These are phyloP conservation scores for Desoria tigrina DNA, from an alignment of 2,888 invertebrate genomes.

Conservation along the genomic window DNA sequence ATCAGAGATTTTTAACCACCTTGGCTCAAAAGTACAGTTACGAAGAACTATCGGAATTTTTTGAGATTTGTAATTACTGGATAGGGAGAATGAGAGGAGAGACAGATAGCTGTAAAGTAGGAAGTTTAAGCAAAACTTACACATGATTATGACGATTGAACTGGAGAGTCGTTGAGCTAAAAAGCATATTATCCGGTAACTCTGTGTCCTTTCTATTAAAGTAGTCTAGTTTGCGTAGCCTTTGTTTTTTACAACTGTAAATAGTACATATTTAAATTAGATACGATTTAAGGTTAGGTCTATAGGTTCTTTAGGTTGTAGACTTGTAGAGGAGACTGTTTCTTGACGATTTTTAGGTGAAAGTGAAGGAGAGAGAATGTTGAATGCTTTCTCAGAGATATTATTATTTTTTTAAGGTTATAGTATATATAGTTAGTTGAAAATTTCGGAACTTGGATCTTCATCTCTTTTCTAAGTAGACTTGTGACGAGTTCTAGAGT, in stretches of 20 bases:
- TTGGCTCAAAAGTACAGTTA: no score
- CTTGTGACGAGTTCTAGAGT: conserved; percentile 29
- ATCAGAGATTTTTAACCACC: no score
- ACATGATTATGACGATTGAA: conserved; percentile 3
- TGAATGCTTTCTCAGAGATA: background rate
- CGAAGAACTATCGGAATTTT: no score
- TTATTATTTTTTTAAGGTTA: background rate
- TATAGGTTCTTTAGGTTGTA: no score
- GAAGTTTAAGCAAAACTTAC: conserved; percentile 11
- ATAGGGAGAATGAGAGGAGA: background rate
- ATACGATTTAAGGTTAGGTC: no score
- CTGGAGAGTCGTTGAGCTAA: conserved; percentile 5
- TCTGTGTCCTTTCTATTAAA: background rate
- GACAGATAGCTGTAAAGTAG: conserved; percentile 1
- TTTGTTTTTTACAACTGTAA: background rate
- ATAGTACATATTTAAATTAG: background rate
- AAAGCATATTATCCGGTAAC: background rate
- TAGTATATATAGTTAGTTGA: background rate
- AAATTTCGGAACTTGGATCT: no score
- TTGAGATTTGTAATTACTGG: no score
- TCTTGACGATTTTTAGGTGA: no score
- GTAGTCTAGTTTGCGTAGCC: background rate
- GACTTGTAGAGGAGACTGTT: no score
- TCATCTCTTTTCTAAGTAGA: background rate
- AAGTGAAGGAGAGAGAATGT: conserved; percentile 9